phyloP scores from a whole-genome alignment of 2,797 vertebrate genomes.

The Tinamus major region DNA sequence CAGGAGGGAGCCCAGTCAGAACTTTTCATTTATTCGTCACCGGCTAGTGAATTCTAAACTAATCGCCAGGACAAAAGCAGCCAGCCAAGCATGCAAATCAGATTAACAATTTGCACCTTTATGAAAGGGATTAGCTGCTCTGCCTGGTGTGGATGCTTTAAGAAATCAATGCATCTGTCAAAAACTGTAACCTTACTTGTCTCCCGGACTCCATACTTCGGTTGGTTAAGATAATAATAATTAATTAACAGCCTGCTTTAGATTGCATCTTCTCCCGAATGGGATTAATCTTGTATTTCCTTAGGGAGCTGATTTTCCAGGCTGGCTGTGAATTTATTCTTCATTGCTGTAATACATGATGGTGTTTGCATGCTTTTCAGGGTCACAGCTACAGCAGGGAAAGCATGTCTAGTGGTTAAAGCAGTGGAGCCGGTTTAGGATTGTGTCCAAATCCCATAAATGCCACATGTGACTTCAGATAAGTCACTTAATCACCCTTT shows the following conservation, averaged over 20 bases:
- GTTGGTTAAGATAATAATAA: conserved; percentile 69
- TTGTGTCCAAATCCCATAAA: conserved; percentile 70
- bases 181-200: conserved; percentile 62
- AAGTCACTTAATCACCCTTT: conserved; percentile 70
- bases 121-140: conserved; percentile 63
- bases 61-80: conserved; percentile 54
- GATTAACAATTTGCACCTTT: conserved; percentile 74
- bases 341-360: conserved; percentile 36
- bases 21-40: conserved; percentile 69
- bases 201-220: conserved; percentile 40
- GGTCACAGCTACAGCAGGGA: conserved; percentile 44
- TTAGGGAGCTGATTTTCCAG: conserved; percentile 62
- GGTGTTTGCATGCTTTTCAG: conserved; percentile 55
- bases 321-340: conserved; percentile 45
- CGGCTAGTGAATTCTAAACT: conserved; percentile 39
- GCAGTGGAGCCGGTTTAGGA: conserved; percentile 49
- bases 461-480: conserved; percentile 70
- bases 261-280: conserved; percentile 57
- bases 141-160: conserved; percentile 56
- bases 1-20: conserved; percentile 58
- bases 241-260: conserved; percentile 70
- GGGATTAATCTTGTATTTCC: conserved; percentile 70
- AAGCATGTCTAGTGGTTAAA: conserved; percentile 4
- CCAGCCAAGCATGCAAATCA: conserved; percentile 71
- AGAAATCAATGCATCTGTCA: conserved; percentile 63